These are phyloP conservation scores for Brevimyrus niger DNA, from an alignment of 2,113 vertebrate species.

Conservation along the genomic window DNA sequence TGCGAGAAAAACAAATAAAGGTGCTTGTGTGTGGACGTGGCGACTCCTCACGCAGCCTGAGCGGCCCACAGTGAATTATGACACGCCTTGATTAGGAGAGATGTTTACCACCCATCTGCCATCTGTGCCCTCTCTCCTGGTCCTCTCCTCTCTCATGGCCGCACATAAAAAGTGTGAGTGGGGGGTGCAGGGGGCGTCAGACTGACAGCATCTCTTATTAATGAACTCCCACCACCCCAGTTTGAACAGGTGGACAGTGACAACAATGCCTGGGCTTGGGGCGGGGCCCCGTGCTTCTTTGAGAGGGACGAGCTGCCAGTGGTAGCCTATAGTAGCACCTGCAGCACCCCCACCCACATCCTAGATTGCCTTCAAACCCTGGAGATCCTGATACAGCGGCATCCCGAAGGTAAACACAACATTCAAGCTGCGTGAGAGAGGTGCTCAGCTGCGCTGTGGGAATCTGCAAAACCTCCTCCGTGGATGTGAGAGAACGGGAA, in stretches of 20 bases:
- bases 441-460: not conserved
- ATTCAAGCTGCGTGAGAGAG: not conserved
- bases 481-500: not conserved
- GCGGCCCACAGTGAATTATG: constrained; percentile 30
- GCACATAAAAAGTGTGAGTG: constrained; percentile 32
- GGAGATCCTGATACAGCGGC: not conserved
- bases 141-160: not conserved
- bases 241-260: constrained; percentile 60
- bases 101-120: constrained; percentile 27
- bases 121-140: constrained; percentile 30
- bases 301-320: constrained; percentile 48
- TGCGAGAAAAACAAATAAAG: constrained; percentile 6
- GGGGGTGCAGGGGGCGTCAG: constrained; percentile 47
- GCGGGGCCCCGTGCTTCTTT: constrained; percentile 18
- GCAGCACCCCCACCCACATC: constrained; percentile 36
- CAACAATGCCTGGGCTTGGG: constrained; percentile 57
- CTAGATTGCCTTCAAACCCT: not conserved
- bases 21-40: not conserved
- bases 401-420: not conserved
- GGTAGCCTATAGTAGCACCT: constrained; percentile 50
- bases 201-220: constrained; percentile 59
- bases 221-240: constrained; percentile 50
- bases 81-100: constrained; percentile 22
- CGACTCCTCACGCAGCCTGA: constrained; percentile 18
- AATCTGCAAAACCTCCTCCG: not conserved